A percentile compares a stretch with the other conserved stretches of the same genome.
phyloP scores from a whole-genome alignment of 2,888 invertebrate genomes.

The Lasioglossum calceatum region DNA sequence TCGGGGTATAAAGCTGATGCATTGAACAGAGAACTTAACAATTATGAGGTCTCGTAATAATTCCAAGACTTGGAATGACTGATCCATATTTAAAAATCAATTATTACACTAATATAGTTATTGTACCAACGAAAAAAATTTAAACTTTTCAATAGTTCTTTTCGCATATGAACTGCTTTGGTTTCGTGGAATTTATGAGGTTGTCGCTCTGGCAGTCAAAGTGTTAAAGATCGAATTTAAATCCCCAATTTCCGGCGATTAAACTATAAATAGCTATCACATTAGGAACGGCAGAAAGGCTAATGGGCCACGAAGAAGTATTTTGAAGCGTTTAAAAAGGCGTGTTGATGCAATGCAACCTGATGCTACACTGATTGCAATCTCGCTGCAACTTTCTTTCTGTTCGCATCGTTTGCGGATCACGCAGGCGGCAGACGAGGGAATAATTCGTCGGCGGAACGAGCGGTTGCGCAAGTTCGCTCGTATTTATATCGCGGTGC shows the following conservation, averaged over 20 bases:
- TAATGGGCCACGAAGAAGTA: background rate
- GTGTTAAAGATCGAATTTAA: background rate
- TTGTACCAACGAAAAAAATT: too few species aligned
- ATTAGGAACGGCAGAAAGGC: background rate
- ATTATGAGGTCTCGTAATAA: too few species aligned
- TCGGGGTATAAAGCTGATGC: background rate
- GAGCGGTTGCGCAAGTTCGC: slow-evolving; percentile 21
- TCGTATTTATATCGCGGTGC: slow-evolving; percentile 53
- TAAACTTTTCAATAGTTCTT: too few species aligned
- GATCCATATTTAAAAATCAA: too few species aligned
- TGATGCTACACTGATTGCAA: background rate
- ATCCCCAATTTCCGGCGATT: background rate
- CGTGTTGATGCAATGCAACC: background rate
- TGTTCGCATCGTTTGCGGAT: background rate
- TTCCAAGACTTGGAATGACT: too few species aligned
- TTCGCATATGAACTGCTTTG: background rate
- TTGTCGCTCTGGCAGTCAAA: too few species aligned
- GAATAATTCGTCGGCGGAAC: slow-evolving; percentile 29
- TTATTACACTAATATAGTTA: too few species aligned
- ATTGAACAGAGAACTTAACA: background rate
- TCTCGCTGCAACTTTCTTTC: background rate
- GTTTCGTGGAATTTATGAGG: background rate
- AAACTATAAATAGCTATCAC: background rate
- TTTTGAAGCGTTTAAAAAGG: background rate
- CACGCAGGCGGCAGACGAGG: slow-evolving; percentile 20